These are phyloP conservation scores for Thyatira batis DNA, from an alignment of 2,888 invertebrate species.

Conservation along the genomic window DNA sequence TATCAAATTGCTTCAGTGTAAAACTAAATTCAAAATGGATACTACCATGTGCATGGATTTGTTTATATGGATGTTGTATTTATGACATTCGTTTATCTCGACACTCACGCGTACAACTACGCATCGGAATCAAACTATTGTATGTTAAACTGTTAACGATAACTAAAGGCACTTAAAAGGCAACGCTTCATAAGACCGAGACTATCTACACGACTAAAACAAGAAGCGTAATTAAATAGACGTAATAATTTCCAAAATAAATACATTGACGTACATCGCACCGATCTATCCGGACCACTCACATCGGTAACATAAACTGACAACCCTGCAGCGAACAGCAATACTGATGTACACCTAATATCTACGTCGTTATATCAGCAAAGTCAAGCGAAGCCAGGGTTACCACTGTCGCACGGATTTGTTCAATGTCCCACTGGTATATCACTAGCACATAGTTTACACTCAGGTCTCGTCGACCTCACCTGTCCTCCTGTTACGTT, in stretches of 20 bases:
- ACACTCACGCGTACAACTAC: slow-evolving; percentile 13
- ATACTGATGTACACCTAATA: neutral
- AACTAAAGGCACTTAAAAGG: slow-evolving; percentile 60
- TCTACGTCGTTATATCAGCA: neutral
- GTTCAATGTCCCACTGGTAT: slow-evolving; percentile 65
- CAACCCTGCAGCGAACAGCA: neutral
- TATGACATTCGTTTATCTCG: neutral
- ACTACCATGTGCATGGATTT: neutral
- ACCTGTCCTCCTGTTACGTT: slow-evolving; percentile 56
- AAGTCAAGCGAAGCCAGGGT: slow-evolving; percentile 19
- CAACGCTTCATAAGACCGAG: slow-evolving; percentile 50
- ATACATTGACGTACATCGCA: slow-evolving; percentile 58
- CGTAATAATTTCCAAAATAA: slow-evolving; percentile 49
- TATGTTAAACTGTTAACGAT: slow-evolving; percentile 7
- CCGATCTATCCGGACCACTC: slow-evolving; percentile 31
- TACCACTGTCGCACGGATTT: slow-evolving; percentile 58
- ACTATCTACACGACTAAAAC: slow-evolving; percentile 59
- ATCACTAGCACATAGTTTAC: slow-evolving; percentile 44
- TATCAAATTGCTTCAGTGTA: too few species aligned
- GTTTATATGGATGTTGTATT: neutral
- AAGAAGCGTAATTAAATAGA: slow-evolving; percentile 66
- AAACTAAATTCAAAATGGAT: neutral
- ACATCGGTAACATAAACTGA: slow-evolving; percentile 47
- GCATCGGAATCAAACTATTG: slow-evolving; percentile 28
- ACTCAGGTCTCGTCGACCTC: slow-evolving; percentile 72